phyloP scores from a whole-genome alignment of 2,113 vertebrate species.

The Pluvialis apricaria region DNA sequence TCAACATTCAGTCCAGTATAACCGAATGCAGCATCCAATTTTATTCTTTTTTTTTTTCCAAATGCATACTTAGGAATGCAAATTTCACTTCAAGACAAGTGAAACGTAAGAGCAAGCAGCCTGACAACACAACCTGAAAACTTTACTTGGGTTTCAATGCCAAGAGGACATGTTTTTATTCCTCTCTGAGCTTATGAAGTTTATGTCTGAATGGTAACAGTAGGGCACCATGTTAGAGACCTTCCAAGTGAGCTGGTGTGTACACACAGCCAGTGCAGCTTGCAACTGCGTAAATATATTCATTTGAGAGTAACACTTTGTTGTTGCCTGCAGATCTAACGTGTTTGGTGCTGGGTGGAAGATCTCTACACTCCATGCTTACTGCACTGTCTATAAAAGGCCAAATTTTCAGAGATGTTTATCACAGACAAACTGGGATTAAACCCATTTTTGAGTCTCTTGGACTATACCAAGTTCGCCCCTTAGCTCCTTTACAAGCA shows the following conservation, averaged over 20 bases:
- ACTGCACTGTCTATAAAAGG: fast-evolving
- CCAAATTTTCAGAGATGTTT: neutral
- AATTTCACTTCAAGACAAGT: neutral
- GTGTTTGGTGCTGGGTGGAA: neutral
- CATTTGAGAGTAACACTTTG: neutral
- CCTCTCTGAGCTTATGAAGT: neutral
- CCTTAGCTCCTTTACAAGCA: neutral
- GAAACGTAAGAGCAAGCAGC: neutral
- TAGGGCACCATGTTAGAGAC: fast-evolving
- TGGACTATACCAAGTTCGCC: neutral
- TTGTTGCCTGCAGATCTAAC: neutral
- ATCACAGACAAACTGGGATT: neutral
- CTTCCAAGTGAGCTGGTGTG: neutral
- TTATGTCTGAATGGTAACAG: neutral
- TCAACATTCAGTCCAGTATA: neutral
- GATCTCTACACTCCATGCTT: neutral
- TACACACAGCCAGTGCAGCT: neutral
- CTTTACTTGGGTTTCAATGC: neutral
- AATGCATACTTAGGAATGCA: neutral
- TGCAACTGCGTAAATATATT: neutral
- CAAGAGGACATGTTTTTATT: neutral
- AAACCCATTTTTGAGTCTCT: neutral
- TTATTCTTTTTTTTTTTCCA: neutral
- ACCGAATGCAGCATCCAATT: neutral
- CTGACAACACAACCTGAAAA: neutral